Percentiles rank a stretch among this genome's conserved stretches.
These are phyloP conservation scores for Dynastes grantii DNA, from an alignment of 2,888 invertebrate genomes.

Conservation along the genomic window DNA sequence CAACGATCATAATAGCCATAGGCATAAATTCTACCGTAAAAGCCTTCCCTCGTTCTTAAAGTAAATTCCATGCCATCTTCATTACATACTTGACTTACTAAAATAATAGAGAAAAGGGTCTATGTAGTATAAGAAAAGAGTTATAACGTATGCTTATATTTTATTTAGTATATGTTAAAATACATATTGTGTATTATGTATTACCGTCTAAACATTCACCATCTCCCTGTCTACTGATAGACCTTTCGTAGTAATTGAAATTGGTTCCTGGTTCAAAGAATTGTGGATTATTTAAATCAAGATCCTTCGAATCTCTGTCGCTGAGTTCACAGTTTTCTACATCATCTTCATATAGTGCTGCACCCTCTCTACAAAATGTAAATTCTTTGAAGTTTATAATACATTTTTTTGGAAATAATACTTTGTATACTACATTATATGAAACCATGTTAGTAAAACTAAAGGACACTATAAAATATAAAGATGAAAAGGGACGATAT, in stretches of 20 bases:
- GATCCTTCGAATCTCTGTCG: conserved; percentile 87
- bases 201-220: conserved; percentile 90
- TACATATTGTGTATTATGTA: conserved; percentile 8
- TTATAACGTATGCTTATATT: not conserved
- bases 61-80: conserved; percentile 97
- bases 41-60: conserved; percentile 89
- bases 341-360: conserved; percentile 74
- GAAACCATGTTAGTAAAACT: too few species aligned
- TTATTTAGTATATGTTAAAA: conserved; percentile 24
- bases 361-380: conserved; percentile 56
- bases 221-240: conserved; percentile 80
- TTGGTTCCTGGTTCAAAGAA: conserved; percentile 87
- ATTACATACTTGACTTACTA: conserved; percentile 92
- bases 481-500: too few species aligned
- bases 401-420: too few species aligned
- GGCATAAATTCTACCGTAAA: conserved; percentile 91
- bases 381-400: not conserved
- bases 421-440: too few species aligned
- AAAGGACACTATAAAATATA: too few species aligned
- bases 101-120: not conserved
- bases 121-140: conserved; percentile 2
- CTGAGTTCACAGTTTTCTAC: conserved; percentile 92
- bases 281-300: conserved; percentile 88
- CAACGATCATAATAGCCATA: conserved; percentile 93
- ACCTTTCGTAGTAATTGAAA: conserved; percentile 89